Evolutionary conservation across 1,140 invertebrate genomes (phyloP).

Genomic region (Eupeodes corollae): DNA sequence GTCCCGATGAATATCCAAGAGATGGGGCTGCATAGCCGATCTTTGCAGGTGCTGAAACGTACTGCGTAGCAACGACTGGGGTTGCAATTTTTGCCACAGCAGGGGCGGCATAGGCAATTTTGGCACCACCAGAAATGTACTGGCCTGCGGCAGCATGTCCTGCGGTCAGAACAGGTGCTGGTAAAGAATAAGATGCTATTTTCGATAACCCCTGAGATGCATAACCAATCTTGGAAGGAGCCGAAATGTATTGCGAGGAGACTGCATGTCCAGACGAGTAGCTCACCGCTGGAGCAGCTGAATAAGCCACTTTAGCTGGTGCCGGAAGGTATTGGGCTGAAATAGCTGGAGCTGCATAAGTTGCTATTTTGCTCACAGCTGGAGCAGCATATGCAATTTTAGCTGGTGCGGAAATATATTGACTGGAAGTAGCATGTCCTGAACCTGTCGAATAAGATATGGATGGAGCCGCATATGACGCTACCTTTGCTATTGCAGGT

Average conservation of each 20-base stretch:
- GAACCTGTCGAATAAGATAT: constrained; percentile 5
- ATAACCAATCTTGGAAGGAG: neutral
- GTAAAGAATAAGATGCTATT: constrained; percentile 7
- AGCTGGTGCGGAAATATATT: constrained; percentile 5
- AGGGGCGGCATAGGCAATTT: constrained; percentile 1
- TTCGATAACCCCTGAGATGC: constrained; percentile 12
- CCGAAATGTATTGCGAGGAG: constrained; percentile 13
- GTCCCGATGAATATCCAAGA: neutral
- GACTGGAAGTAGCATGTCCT: constrained; percentile 2
- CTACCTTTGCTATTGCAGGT: constrained; percentile 2
- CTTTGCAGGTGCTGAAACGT: constrained; percentile 7
- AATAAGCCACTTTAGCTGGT: constrained; percentile 7
- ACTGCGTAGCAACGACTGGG: constrained; percentile 5
- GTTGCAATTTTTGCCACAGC: constrained; percentile 9
- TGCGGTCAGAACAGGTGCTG: neutral
- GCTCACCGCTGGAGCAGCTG: neutral
- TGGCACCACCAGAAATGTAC: neutral
- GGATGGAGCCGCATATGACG: constrained; percentile 10
- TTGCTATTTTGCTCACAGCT: constrained; percentile 17
- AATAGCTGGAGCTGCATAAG: constrained; percentile 18
- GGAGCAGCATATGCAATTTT: constrained; percentile 12
- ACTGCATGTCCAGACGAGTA: constrained; percentile 2
- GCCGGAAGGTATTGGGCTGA: constrained; percentile 8
- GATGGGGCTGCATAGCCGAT: constrained; percentile 6
- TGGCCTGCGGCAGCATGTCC: neutral